Evolutionary conservation across 2,113 vertebrate genomes (phyloP).

Genomic region (Galemys pyrenaicus): DNA sequence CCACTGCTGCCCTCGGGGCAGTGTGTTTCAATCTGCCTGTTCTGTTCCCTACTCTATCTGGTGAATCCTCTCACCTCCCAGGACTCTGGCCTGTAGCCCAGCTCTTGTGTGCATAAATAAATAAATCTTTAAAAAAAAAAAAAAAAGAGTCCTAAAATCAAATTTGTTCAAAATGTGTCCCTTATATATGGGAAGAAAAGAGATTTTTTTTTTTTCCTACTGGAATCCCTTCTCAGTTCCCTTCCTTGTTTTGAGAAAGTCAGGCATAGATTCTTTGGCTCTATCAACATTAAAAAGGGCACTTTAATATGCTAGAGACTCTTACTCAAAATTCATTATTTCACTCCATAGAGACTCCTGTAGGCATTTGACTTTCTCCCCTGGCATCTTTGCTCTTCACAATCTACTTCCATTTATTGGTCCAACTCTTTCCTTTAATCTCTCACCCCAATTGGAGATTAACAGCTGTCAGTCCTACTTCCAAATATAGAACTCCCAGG

Average conservation of each 20-base stretch:
- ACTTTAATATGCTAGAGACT: neutral
- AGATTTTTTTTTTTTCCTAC: neutral
- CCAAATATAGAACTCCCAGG: neutral
- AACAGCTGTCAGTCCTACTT: neutral
- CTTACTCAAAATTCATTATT: slow-evolving; percentile 12
- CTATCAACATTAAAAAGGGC: neutral
- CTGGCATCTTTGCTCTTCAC: neutral
- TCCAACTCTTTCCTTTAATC: neutral
- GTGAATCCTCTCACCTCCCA: too few species aligned
- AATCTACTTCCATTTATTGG: neutral
- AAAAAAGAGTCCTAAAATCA: too few species aligned
- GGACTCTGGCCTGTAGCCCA: too few species aligned
- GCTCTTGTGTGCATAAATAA: too few species aligned
- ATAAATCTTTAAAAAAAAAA: too few species aligned
- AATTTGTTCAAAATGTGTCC: neutral
- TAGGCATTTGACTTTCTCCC: neutral
- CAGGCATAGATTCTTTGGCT: neutral
- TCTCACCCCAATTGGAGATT: neutral
- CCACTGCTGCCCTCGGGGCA: too few species aligned
- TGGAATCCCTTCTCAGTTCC: neutral
- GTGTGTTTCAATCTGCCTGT: too few species aligned
- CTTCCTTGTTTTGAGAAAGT: neutral
- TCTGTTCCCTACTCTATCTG: too few species aligned
- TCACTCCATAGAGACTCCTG: neutral
- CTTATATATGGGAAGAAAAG: neutral